These are phyloP conservation scores for Lasioglossum villosulum DNA, from an alignment of 2,888 invertebrate species.

Conservation along the genomic window DNA sequence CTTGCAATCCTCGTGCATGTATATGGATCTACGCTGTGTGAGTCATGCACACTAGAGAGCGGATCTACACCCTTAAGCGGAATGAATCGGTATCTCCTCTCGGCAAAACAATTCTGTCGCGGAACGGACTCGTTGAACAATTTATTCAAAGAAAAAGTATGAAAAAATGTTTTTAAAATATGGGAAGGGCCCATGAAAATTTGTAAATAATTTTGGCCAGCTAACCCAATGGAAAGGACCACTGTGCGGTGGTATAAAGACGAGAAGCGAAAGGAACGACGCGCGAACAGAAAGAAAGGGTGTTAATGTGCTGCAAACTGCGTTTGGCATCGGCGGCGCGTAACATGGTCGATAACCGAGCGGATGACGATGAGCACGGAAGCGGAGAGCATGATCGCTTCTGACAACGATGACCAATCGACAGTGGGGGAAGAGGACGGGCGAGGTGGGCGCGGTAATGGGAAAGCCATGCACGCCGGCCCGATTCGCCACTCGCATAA, in stretches of 20 bases:
- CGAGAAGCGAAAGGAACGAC: neutral
- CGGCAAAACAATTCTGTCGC: neutral
- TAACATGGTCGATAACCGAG: constrained; percentile 15
- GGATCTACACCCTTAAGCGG: too few relatives aligned
- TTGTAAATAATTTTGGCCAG: too few relatives aligned
- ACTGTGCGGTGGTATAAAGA: neutral
- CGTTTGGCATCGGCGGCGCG: neutral
- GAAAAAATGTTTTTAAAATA: too few relatives aligned
- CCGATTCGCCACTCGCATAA: constrained; percentile 82
- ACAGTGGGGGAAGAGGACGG: constrained; percentile 34
- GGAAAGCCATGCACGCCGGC: constrained; percentile 82
- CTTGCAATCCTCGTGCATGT: too few relatives aligned
- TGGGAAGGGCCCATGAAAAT: too few relatives aligned
- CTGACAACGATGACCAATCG: constrained; percentile 76
- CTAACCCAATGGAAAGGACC: too few relatives aligned
- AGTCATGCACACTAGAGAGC: too few relatives aligned
- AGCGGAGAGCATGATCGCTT: constrained; percentile 69
- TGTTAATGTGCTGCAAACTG: neutral
- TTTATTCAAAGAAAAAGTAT: neutral
- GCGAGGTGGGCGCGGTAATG: constrained; percentile 77
- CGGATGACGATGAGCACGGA: constrained; percentile 55
- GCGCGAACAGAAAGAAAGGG: neutral
- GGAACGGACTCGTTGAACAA: neutral
- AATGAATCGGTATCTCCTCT: constrained; percentile 51
- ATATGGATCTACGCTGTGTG: too few relatives aligned